Evolutionary conservation across 1,140 invertebrate species (phyloP).

Genomic region (Musca vetustissima): DNA sequence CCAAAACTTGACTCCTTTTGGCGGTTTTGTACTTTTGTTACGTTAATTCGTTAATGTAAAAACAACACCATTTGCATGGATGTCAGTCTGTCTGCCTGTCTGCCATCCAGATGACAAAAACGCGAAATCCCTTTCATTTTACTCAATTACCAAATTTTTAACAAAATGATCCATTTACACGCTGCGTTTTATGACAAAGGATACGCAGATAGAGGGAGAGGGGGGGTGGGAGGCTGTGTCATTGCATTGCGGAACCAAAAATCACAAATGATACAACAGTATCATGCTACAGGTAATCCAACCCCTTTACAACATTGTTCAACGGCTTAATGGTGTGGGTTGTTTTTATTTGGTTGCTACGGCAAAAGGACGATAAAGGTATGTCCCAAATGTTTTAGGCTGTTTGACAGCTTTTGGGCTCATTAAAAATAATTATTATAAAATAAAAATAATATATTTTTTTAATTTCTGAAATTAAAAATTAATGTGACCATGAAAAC

Average conservation of each 20-base stretch:
- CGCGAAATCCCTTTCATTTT: conserved; percentile 50
- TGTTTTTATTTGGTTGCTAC: too few relatives aligned
- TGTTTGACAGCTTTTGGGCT: too few relatives aligned
- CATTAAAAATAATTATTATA: too few relatives aligned
- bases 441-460: too few relatives aligned
- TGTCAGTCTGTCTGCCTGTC: conserved; percentile 33
- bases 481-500: too few relatives aligned
- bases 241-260: too few relatives aligned
- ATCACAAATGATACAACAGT: not conserved
- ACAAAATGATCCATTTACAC: conserved; percentile 53
- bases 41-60: conserved; percentile 8
- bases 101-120: conserved; percentile 20
- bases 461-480: too few relatives aligned
- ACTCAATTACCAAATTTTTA: conserved; percentile 50
- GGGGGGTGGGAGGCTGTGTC: too few relatives aligned
- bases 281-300: conserved; percentile 47
- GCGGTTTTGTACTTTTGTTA: too few relatives aligned
- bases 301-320: conserved; percentile 11
- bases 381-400: too few relatives aligned
- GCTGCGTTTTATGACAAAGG: not conserved
- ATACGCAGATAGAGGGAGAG: too few relatives aligned
- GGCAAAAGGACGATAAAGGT: too few relatives aligned
- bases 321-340: not conserved
- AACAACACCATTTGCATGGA: conserved; percentile 35
- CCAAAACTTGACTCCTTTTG: conserved; percentile 7